These are phyloP conservation scores for Eupithecia abbreviata DNA, from an alignment of 2,888 invertebrate species.

Conservation along the genomic window DNA sequence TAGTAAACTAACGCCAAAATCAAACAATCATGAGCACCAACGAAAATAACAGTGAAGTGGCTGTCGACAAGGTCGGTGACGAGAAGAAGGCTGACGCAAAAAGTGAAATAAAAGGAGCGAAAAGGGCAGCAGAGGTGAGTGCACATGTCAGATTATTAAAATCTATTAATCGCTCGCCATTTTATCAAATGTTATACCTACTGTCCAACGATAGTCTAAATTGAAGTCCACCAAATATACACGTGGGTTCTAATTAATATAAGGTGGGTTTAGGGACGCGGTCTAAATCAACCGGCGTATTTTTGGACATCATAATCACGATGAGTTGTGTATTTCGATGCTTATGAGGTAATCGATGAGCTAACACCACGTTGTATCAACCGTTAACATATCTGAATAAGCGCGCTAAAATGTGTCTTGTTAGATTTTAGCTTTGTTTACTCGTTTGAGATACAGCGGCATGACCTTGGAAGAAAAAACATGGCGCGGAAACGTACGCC, in stretches of 20 bases:
- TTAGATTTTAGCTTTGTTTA: slow-evolving; percentile 74
- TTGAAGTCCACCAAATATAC: slow-evolving; percentile 29
- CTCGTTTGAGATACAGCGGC: slow-evolving; percentile 75
- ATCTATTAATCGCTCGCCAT: slow-evolving; percentile 82
- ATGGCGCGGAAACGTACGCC: slow-evolving; percentile 80
- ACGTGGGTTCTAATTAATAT: slow-evolving; percentile 57
- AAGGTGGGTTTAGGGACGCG: slow-evolving; percentile 41
- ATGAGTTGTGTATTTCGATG: slow-evolving; percentile 59
- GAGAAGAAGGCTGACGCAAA: slow-evolving; percentile 89
- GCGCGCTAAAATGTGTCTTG: slow-evolving; percentile 39
- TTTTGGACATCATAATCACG: slow-evolving; percentile 71
- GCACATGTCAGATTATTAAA: slow-evolving; percentile 77
- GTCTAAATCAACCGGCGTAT: slow-evolving; percentile 70
- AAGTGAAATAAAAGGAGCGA: slow-evolving; percentile 93
- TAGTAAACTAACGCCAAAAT: slow-evolving; percentile 76
- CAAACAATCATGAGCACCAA: slow-evolving; percentile 83
- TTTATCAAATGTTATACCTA: slow-evolving; percentile 69
- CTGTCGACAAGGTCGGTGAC: slow-evolving; percentile 92
- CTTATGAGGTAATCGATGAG: slow-evolving; percentile 75
- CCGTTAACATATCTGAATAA: slow-evolving; percentile 43
- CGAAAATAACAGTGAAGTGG: slow-evolving; percentile 93
- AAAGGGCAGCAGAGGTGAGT: slow-evolving; percentile 94
- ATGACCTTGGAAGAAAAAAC: slow-evolving; percentile 82
- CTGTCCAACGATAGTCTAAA: slow-evolving; percentile 1
- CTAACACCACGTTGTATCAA: slow-evolving; percentile 57